Conservation (phyloP, 2,113 vertebrate genomes). For the Todiramphus chloris region DNA sequence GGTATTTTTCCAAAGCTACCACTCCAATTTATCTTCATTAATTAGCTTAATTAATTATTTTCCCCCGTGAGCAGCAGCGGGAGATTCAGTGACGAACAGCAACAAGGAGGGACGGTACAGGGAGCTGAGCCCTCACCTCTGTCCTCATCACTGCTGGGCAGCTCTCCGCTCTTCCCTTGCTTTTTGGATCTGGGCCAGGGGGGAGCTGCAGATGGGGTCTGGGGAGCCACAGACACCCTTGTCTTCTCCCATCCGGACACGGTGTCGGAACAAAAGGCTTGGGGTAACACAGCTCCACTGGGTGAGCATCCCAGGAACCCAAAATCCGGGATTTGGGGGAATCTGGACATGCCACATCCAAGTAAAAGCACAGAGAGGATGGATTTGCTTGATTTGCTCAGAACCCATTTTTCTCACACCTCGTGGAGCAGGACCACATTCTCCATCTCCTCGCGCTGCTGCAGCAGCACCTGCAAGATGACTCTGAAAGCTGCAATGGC, state of each 20-base stretch:
- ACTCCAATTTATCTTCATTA: slow-evolving; percentile 38
- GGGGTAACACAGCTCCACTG: too few species aligned
- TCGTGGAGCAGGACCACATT: fast-evolving
- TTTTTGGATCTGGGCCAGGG: background rate
- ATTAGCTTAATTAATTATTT: slow-evolving; percentile 20
- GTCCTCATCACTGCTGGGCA: fast-evolving
- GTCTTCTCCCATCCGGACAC: background rate
- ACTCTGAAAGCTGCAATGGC: background rate
- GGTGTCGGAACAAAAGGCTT: background rate
- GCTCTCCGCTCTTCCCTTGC: background rate
- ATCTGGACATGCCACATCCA: fast-evolving
- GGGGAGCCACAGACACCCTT: background rate
- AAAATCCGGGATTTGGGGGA: background rate
- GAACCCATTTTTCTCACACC: background rate
- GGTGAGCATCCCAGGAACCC: background rate
- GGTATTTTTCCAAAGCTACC: slow-evolving; percentile 21
- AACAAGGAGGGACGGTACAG: background rate
- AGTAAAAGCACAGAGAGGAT: background rate
- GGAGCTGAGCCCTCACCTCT: fast-evolving
- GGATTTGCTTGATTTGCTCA: background rate
- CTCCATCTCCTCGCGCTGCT: background rate
- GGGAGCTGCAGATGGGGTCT: background rate
- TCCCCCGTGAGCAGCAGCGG: background rate
- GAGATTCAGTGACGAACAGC: background rate
- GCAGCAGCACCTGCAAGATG: background rate